Evolutionary conservation across 2,888 invertebrate genomes (phyloP).

Genomic region (Protodeltote pygarga): DNA sequence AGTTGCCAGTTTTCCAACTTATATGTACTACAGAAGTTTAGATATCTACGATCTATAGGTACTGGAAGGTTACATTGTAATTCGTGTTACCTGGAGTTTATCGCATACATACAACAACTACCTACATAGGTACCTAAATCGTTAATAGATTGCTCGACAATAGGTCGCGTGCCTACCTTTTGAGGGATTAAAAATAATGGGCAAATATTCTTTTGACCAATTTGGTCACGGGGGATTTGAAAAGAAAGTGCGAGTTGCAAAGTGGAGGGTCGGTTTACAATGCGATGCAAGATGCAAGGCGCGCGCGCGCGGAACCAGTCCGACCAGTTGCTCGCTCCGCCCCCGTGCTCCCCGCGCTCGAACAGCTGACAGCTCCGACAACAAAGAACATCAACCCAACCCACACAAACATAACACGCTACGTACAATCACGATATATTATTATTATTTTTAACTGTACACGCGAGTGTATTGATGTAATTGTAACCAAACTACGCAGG

Average conservation of each 20-base stretch:
- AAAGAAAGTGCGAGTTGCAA: conserved; percentile 23
- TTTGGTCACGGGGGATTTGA: conserved; percentile 11
- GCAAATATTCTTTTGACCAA: conserved; percentile 10
- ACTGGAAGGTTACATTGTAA: conserved; percentile 29
- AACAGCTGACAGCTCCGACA: conserved; percentile 81
- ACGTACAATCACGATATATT: conserved; percentile 47
- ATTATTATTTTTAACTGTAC: conserved; percentile 44
- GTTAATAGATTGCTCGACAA: conserved; percentile 13
- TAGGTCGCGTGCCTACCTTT: conserved; percentile 27
- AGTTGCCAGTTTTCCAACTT: conserved; percentile 43
- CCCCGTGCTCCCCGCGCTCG: conserved; percentile 49
- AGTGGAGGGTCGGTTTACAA: conserved; percentile 21
- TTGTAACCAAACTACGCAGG: conserved; percentile 19
- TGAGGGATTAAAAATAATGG: conserved; percentile 6
- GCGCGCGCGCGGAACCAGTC: conserved; percentile 57
- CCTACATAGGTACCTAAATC: conserved; percentile 22
- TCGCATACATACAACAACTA: too few relatives aligned
- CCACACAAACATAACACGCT: conserved; percentile 54
- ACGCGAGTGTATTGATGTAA: conserved; percentile 37
- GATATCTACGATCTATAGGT: conserved; percentile 31
- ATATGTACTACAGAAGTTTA: conserved; percentile 30
- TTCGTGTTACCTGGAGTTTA: conserved; percentile 20
- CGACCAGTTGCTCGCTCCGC: conserved; percentile 64
- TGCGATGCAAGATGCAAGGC: conserved; percentile 51
- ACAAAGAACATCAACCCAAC: conserved; percentile 74